Percentiles rank a stretch among this genome's conserved stretches.
These are phyloP conservation scores for Harlomillsia oculata DNA, from an alignment of 1,140 invertebrate genomes.

Conservation along the genomic window DNA sequence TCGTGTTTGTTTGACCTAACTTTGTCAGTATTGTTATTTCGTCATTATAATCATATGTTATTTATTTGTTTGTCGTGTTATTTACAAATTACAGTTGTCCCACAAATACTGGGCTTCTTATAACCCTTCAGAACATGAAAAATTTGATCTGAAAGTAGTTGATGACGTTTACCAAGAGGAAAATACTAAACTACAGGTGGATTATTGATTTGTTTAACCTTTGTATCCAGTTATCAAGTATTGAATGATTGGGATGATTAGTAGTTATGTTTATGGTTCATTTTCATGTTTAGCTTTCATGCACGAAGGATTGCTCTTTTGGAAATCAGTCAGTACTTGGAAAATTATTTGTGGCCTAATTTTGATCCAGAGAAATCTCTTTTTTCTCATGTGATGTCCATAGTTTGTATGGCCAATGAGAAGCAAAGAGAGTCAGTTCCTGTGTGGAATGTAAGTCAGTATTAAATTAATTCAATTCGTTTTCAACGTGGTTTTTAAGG, in stretches of 20 bases:
- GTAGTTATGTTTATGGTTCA: too few species aligned
- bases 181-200: constrained; percentile 41
- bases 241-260: too few species aligned
- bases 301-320: constrained; percentile 85
- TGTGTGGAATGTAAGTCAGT: constrained; percentile 71
- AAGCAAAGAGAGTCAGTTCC: constrained; percentile 93
- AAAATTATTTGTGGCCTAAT: constrained; percentile 97
- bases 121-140: constrained; percentile 34
- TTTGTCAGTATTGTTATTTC: neutral
- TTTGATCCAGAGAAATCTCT: constrained; percentile 57
- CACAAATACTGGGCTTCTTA: constrained; percentile 40
- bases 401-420: constrained; percentile 95
- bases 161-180: constrained; percentile 43
- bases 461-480: too few species aligned
- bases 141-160: constrained; percentile 40
- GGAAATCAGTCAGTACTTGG: constrained; percentile 94
- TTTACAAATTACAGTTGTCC: constrained; percentile 37
- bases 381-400: constrained; percentile 81
- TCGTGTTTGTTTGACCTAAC: neutral
- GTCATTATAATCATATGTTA: neutral
- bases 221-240: neutral
- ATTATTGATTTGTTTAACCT: constrained; percentile 11
- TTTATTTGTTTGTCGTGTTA: neutral
- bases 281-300: constrained; percentile 54
- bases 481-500: too few species aligned